Conservation (phyloP, 2,888 invertebrate genomes). For the Leistus spinibarbis region DNA sequence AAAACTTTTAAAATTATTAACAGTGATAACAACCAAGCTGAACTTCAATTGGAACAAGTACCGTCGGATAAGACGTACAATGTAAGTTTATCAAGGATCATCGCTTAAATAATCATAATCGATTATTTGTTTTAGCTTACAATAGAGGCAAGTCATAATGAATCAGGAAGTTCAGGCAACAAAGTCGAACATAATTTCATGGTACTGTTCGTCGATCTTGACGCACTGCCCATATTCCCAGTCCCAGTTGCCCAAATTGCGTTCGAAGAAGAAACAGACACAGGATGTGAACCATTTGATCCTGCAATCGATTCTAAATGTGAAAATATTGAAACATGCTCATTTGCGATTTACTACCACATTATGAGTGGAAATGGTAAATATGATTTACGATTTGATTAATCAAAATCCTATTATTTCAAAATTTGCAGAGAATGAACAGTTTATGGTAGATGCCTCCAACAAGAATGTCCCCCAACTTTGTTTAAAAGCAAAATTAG, state of each 20-base stretch:
- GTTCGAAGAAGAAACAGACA: conserved; percentile 12
- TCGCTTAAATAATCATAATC: not conserved
- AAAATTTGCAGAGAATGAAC: not conserved
- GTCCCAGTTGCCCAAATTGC: conserved; percentile 30
- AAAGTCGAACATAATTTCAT: conserved; percentile 48
- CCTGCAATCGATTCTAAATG: conserved; percentile 36
- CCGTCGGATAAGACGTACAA: conserved; percentile 20
- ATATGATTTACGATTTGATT: not conserved
- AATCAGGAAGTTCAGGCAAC: conserved; percentile 52
- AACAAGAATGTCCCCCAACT: not conserved
- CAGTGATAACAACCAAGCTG: conserved; percentile 3
- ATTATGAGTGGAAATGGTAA: conserved; percentile 14
- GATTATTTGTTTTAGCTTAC: conserved; percentile 53
- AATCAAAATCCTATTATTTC: not conserved
- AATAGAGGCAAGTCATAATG: conserved; percentile 60
- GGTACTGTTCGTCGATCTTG: conserved; percentile 59
- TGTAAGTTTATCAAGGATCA: not conserved
- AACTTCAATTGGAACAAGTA: not conserved
- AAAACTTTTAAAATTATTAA: not conserved
- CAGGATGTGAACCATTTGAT: conserved; percentile 20
- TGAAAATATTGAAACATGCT: conserved; percentile 30
- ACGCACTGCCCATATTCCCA: conserved; percentile 58
- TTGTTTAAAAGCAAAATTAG: conserved; percentile 49
- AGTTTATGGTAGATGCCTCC: not conserved
- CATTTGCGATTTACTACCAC: conserved; percentile 14